Conservation (phyloP, 2,113 vertebrate species). For the Boulengerochromis microlepis region DNA sequence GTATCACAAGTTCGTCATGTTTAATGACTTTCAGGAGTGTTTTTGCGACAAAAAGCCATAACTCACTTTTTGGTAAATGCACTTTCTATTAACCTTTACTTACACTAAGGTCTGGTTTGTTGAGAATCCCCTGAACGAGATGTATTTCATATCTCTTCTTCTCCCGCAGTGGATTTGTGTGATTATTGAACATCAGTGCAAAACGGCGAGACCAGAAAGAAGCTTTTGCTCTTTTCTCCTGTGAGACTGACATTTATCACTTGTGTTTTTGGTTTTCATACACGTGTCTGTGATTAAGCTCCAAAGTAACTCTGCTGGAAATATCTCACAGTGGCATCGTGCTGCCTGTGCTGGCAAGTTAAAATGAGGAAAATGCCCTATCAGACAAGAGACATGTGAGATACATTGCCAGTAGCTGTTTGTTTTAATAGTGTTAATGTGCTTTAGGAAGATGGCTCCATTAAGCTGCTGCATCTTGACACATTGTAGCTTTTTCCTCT, state of each 20-base stretch:
- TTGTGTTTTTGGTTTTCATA: not conserved
- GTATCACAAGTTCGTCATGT: not conserved
- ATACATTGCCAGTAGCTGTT: constrained; percentile 31
- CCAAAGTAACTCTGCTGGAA: not conserved
- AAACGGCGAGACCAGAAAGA: not conserved
- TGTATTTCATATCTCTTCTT: not conserved
- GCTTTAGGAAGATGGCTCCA: constrained; percentile 31
- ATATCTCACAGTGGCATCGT: not conserved
- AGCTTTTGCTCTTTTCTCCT: not conserved
- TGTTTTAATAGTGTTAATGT: constrained; percentile 46
- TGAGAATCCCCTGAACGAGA: not conserved
- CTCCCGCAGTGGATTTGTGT: not conserved
- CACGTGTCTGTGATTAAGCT: constrained; percentile 13
- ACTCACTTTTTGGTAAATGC: not conserved
- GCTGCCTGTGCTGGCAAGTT: not conserved
- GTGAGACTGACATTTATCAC: not conserved
- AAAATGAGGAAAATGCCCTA: not conserved
- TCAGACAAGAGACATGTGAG: not conserved
- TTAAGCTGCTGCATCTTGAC: constrained; percentile 48
- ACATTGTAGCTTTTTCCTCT: constrained; percentile 4
- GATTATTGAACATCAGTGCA: not conserved
- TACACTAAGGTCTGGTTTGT: not conserved
- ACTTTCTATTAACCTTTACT: not conserved
- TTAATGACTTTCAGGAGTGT: not conserved
- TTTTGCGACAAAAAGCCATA: not conserved